A percentile compares a stretch with the other conserved stretches of the same genome.
Evolutionary conservation across 2,113 vertebrate genomes (phyloP).

Genomic region (Elgaria multicarinata): DNA sequence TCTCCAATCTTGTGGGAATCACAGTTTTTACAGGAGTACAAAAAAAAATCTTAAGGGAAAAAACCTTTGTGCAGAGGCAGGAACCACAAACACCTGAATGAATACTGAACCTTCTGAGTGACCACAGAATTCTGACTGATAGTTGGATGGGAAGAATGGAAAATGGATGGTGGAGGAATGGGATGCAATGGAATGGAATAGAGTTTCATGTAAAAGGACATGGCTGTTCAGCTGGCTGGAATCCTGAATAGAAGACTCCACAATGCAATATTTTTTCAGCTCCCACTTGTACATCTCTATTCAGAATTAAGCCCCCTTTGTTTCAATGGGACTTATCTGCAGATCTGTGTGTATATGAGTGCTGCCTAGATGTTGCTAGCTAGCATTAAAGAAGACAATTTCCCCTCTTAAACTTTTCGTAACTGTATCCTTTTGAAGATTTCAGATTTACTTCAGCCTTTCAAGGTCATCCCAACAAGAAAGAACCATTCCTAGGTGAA

Average conservation of each 20-base stretch:
- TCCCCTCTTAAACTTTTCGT: slow-evolving; percentile 40
- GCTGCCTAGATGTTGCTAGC: neutral
- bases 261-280: neutral
- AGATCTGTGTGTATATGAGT: neutral
- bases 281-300: neutral
- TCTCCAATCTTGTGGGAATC: neutral
- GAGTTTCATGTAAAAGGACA: neutral
- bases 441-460: slow-evolving; percentile 46
- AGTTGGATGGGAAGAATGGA: neutral
- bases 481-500: slow-evolving; percentile 29
- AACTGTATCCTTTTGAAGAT: slow-evolving; percentile 28
- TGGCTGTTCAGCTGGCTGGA: neutral
- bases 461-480: slow-evolving; percentile 27
- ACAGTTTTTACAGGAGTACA: neutral
- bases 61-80: neutral
- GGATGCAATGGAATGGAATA: neutral
- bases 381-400: neutral
- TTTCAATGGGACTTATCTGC: neutral
- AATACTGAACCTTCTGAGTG: neutral
- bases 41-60: neutral
- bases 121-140: neutral
- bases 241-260: neutral
- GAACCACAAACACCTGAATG: neutral
- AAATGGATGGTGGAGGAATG: neutral
- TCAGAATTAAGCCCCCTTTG: neutral